Conservation (phyloP, 2,113 vertebrate species). For the Myiagra hebetior region DNA sequence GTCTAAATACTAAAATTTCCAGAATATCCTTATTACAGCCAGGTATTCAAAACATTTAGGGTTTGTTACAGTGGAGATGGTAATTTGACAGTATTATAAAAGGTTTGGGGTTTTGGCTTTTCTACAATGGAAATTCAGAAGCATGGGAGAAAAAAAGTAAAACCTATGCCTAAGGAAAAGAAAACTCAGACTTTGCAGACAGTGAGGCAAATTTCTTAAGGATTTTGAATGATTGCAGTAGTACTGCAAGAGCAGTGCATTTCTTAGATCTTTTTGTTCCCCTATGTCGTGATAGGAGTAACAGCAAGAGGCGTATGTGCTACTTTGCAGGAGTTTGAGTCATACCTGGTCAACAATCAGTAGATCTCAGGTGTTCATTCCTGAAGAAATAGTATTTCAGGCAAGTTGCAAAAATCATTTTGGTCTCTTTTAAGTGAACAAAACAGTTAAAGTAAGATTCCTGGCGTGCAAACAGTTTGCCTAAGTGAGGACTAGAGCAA, state of each 20-base stretch:
- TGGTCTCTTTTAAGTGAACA: not conserved
- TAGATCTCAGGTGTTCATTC: not conserved
- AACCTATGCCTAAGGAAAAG: not conserved
- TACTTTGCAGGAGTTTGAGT: not conserved
- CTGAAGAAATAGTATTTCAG: not conserved
- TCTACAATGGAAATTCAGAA: not conserved
- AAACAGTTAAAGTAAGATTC: not conserved
- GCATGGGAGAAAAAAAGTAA: not conserved
- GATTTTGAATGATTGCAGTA: not conserved
- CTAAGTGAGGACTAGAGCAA: not conserved
- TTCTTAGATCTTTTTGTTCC: not conserved
- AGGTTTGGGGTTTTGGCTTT: not conserved
- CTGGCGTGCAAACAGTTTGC: not conserved
- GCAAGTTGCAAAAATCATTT: not conserved
- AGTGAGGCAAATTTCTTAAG: not conserved
- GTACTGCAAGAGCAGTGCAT: not conserved
- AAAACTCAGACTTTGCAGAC: not conserved
- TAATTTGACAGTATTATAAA: not conserved
- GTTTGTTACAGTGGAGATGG: not conserved
- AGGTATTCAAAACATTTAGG: not conserved
- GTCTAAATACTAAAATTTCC: not conserved
- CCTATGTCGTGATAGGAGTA: not conserved
- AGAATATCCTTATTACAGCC: not conserved
- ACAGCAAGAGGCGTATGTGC: rapidly evolving
- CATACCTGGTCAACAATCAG: not conserved